Base-by-base conservation (phyloP, 92 coral and sea anemone genomes). In the Montipora capitata region DNA sequence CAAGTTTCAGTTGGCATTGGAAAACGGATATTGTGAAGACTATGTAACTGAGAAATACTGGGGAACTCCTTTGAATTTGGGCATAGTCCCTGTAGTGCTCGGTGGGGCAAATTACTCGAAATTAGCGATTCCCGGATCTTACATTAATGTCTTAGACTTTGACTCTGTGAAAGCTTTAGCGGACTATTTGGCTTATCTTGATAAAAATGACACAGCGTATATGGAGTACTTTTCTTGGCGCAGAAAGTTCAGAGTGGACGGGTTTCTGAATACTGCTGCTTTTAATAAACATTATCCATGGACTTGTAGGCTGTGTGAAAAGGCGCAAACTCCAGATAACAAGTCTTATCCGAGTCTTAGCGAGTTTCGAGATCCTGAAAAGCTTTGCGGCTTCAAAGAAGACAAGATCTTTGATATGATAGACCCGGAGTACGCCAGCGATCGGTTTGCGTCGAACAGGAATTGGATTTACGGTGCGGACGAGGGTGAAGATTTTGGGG, bases 41-140 rank as follows among this genome's bases (percentile, higher is more conserved):
- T 96, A 96, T 58, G 66, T 96, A 1, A 94, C 97, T 0, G 99
- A 96, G 83, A 96, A 96, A 42, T 96, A 96, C 79, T 96, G 99
- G 99, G 17, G 45, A 5, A 61, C 67, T 14, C 92, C 94, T 0
- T 79, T 96, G 15, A 76, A 68, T 56, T 66, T 80, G 6, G 88
- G 91, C 2, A 81, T 90, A 39, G 97, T 96, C 4, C 99, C 99
- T 7, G 94, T 96, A 1, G 99, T 96, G 2, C 27, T 96, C 17
- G 99, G 99, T 0, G 99, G 99, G 2, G 92, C 92, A 27, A 78
- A 89, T 54, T 96, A 96, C 79, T 67, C 79, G n/a, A 49, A 77
- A 4, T 74, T 94, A 3, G 97, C 99, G 8, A 76, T 96, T 44
- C 99, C 99, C 35, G 97, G 94, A 0, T 96, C 99, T 5, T 96